phyloP scores from a whole-genome alignment of 2,888 invertebrate genomes.

The Xanthorhoe designata region DNA sequence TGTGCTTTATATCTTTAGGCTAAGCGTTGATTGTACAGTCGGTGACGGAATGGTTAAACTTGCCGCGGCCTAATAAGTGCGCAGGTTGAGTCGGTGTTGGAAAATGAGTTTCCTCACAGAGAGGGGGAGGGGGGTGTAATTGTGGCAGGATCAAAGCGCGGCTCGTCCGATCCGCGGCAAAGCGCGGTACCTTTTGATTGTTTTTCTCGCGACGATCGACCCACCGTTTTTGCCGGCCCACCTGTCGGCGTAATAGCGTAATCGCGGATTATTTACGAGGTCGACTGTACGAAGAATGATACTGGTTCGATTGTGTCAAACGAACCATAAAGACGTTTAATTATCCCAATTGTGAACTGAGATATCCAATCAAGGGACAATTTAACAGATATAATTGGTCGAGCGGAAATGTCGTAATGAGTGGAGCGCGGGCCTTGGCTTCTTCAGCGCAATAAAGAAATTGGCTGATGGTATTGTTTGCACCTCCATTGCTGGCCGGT shows the following conservation, averaged over 20 bases:
- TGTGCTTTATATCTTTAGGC: slow-evolving; percentile 38
- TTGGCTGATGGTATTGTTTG: slow-evolving; percentile 32
- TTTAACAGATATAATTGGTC: slow-evolving; percentile 35
- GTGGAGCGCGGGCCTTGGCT: slow-evolving; percentile 7
- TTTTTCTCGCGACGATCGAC: slow-evolving; percentile 72
- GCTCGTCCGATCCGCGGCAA: slow-evolving; percentile 63
- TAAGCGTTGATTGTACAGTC: slow-evolving; percentile 13
- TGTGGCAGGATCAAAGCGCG: slow-evolving; percentile 74
- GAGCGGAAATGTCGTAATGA: slow-evolving; percentile 32
- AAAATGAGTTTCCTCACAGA: slow-evolving; percentile 81
- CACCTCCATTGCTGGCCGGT: slow-evolving; percentile 16
- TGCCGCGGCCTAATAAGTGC: slow-evolving; percentile 74
- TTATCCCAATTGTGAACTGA: slow-evolving; percentile 35
- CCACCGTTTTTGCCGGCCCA: slow-evolving; percentile 63
- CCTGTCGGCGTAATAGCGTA: slow-evolving; percentile 67
- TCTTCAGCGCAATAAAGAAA: slow-evolving; percentile 24
- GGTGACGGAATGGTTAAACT: slow-evolving; percentile 36
- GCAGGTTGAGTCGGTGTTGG: slow-evolving; percentile 76
- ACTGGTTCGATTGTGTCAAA: slow-evolving; percentile 49
- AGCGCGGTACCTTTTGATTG: slow-evolving; percentile 80
- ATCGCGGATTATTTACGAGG: slow-evolving; percentile 73
- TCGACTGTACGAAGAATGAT: slow-evolving; percentile 49
- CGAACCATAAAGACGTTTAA: slow-evolving; percentile 40
- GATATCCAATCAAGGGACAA: slow-evolving; percentile 32
- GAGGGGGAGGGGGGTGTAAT: slow-evolving; percentile 64